Conservation (phyloP, 1,140 invertebrate species). For the Achatina immaculata region DNA sequence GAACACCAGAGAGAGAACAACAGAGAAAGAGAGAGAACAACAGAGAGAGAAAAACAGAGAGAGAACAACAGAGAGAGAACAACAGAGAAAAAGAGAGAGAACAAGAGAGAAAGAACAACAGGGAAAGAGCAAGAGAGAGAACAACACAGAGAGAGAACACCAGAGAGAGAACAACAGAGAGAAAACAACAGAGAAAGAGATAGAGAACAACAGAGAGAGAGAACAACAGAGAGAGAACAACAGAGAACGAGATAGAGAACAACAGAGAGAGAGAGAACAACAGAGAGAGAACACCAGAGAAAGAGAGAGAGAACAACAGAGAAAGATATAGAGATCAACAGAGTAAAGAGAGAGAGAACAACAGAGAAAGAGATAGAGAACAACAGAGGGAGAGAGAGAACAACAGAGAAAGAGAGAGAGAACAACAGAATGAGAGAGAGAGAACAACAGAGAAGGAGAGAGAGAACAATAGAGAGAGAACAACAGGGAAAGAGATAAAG, state of each 20-base stretch:
- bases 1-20: conserved; percentile 7
- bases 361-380: not conserved
- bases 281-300: not conserved
- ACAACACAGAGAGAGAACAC: no score
- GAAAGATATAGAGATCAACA: not conserved
- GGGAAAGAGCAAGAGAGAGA: not conserved
- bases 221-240: not conserved
- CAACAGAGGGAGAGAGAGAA: conserved; percentile 11
- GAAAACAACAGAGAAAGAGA: no score
- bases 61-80: not conserved
- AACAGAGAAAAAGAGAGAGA: not conserved
- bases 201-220: not conserved
- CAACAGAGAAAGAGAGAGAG: no score
- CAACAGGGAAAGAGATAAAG: no score
- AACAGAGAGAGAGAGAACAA: not conserved
- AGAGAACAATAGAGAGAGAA: no score
- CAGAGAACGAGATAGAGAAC: not conserved
- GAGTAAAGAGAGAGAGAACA: not conserved
- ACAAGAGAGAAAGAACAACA: not conserved
- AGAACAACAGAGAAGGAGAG: conserved; percentile 1
- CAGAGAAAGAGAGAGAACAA: no score
- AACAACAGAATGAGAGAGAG: conserved; percentile 40
- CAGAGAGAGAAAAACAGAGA: conserved; percentile 15
- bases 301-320: not conserved
- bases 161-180: no score